These are phyloP conservation scores for Mesodorylaimus sp. DNA, from an alignment of 2,888 invertebrate genomes.

Conservation along the genomic window DNA sequence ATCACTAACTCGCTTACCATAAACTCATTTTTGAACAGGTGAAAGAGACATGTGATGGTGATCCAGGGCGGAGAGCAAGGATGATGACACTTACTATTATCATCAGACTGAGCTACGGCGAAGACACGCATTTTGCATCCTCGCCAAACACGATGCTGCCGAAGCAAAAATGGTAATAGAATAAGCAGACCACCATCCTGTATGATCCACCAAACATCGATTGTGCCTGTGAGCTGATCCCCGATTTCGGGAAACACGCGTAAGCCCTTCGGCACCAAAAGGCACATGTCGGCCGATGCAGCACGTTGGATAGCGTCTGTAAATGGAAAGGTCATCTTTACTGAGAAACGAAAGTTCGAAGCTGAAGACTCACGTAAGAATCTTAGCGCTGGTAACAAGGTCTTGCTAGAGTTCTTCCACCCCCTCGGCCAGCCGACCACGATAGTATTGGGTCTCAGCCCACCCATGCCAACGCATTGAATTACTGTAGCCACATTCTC, in stretches of 20 bases:
- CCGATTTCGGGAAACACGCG: slow-evolving; percentile 86
- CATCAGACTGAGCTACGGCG: slow-evolving; percentile 95
- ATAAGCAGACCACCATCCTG: slow-evolving; percentile 92
- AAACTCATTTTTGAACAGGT: no score
- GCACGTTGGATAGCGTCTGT: slow-evolving; percentile 42
- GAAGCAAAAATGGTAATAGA: slow-evolving; percentile 48
- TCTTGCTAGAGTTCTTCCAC: no score
- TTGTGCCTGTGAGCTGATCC: slow-evolving; percentile 63
- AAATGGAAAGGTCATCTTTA: not conserved
- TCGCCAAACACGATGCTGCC: slow-evolving; percentile 76
- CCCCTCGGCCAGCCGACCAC: slow-evolving; percentile 96
- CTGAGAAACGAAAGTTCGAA: not conserved
- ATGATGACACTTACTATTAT: slow-evolving; percentile 55
- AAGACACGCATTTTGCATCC: slow-evolving; percentile 96
- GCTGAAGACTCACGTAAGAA: not conserved
- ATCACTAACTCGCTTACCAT: no score
- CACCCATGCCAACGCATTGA: slow-evolving; percentile 88
- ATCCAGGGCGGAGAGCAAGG: no score
- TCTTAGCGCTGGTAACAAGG: not conserved
- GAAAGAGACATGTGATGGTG: no score
- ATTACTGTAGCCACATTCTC: slow-evolving; percentile 37
- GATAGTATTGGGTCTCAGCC: slow-evolving; percentile 92
- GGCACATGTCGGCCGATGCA: slow-evolving; percentile 74
- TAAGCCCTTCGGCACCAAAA: slow-evolving; percentile 90
- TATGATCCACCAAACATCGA: slow-evolving; percentile 96